Percentiles rank a stretch among this genome's conserved stretches.
These are phyloP conservation scores for Lasioglossum calceatum DNA, from an alignment of 2,888 invertebrate genomes.

Conservation along the genomic window DNA sequence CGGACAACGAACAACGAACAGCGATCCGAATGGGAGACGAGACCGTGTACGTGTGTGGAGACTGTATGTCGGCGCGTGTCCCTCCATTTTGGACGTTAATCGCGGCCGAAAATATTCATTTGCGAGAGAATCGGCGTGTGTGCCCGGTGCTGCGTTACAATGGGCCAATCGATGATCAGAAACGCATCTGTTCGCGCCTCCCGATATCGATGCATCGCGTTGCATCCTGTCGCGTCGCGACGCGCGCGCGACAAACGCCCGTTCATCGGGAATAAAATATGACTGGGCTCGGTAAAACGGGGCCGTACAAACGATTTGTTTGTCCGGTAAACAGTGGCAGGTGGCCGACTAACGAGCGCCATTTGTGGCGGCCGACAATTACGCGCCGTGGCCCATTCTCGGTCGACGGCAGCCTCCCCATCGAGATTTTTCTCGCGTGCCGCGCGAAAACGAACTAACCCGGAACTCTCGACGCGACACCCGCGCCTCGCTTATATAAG, in stretches of 20 bases:
- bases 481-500: background rate
- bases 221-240: background rate
- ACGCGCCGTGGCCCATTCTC: slow-evolving; percentile 20
- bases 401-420: background rate
- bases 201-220: slow-evolving; percentile 5
- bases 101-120: slow-evolving; percentile 35
- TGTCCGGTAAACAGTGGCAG: slow-evolving; percentile 43
- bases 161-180: slow-evolving; percentile 36
- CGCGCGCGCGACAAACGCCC: slow-evolving; percentile 10
- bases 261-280: slow-evolving; percentile 30
- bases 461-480: background rate
- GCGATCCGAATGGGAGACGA: background rate
- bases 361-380: slow-evolving; percentile 47
- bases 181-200: slow-evolving; percentile 12
- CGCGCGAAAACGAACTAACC: background rate
- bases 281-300: slow-evolving; percentile 7
- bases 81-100: slow-evolving; percentile 25
- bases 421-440: slow-evolving; percentile 6
- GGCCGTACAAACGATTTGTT: slow-evolving; percentile 42
- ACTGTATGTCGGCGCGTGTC: background rate
- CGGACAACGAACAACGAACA: slow-evolving; percentile 12
- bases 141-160: slow-evolving; percentile 14
- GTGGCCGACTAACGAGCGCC: slow-evolving; percentile 40
- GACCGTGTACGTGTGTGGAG: background rate
- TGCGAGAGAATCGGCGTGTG: slow-evolving; percentile 28